These are phyloP conservation scores for Pogonus chalceus DNA, from an alignment of 1,140 invertebrate species.

Conservation along the genomic window DNA sequence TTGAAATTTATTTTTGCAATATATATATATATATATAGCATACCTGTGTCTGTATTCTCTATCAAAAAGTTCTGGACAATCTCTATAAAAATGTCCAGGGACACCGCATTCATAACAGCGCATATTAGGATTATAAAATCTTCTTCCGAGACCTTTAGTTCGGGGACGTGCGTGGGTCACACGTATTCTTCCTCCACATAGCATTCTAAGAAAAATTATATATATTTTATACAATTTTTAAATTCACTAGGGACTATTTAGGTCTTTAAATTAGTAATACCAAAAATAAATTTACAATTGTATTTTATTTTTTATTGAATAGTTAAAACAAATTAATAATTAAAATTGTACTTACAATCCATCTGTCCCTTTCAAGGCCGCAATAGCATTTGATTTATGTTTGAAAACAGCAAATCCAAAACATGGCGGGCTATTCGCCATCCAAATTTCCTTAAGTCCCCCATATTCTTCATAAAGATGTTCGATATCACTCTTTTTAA, in stretches of 20 bases:
- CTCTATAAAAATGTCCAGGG: conserved; percentile 53
- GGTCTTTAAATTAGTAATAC: neutral
- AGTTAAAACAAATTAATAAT: neutral
- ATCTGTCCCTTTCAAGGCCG: conserved; percentile 52
- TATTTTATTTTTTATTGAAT: neutral
- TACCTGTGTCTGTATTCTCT: conserved; percentile 18
- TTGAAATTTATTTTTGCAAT: no score
- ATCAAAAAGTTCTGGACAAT: conserved; percentile 43
- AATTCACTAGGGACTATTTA: no score
- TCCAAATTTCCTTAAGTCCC: conserved; percentile 56
- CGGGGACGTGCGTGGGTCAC: conserved; percentile 37
- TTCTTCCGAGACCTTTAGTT: conserved; percentile 34
- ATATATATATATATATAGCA: no score
- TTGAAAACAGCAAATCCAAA: conserved; percentile 68
- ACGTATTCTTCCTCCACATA: conserved; percentile 35
- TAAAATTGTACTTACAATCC: conserved; percentile 43
- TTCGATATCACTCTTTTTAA: conserved; percentile 44
- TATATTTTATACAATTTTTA: conserved; percentile 10
- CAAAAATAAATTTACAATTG: neutral
- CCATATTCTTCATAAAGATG: conserved; percentile 57
- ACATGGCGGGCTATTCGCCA: conserved; percentile 55
- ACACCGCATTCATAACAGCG: conserved; percentile 56
- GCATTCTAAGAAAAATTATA: conserved; percentile 25
- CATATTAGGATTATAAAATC: conserved; percentile 46
- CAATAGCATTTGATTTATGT: conserved; percentile 56